Conservation (phyloP, 2,797 vertebrate species). For the Champsocephalus gunnari region DNA sequence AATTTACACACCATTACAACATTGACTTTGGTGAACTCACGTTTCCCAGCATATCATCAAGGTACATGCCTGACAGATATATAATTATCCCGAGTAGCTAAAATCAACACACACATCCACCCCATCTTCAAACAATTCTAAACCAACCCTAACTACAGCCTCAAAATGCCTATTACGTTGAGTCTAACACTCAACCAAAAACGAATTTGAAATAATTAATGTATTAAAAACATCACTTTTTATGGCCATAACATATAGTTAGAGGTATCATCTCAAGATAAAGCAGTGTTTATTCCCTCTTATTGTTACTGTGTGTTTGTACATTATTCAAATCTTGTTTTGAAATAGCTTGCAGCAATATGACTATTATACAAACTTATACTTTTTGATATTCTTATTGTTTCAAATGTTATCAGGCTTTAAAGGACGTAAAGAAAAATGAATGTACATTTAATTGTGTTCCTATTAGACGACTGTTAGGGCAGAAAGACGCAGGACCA, state of each 20-base stretch:
- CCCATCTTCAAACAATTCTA: not conserved
- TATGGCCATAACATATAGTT: not conserved
- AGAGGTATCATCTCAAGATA: too few relatives aligned
- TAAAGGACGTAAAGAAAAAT: not conserved
- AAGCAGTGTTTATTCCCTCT: not conserved
- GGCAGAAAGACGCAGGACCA: not conserved
- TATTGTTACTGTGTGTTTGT: not conserved
- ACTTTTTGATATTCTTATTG: not conserved
- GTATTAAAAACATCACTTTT: not conserved
- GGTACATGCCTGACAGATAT: not conserved
- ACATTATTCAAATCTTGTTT: not conserved
- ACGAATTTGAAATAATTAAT: not conserved
- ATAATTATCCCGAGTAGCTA: not conserved
- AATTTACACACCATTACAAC: not conserved
- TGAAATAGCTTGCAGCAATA: not conserved
- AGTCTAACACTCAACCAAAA: not conserved
- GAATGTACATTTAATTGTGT: not conserved
- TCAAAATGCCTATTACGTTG: not conserved
- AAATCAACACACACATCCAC: not conserved
- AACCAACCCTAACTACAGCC: too few relatives aligned
- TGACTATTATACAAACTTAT: not conserved
- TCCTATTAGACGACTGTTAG: not conserved
- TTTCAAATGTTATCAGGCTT: not conserved
- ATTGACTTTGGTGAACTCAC: not conserved
- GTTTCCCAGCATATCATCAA: not conserved